Conservation (phyloP, 2,797 vertebrate species). For the Gymnoscopelus braueri region DNA sequence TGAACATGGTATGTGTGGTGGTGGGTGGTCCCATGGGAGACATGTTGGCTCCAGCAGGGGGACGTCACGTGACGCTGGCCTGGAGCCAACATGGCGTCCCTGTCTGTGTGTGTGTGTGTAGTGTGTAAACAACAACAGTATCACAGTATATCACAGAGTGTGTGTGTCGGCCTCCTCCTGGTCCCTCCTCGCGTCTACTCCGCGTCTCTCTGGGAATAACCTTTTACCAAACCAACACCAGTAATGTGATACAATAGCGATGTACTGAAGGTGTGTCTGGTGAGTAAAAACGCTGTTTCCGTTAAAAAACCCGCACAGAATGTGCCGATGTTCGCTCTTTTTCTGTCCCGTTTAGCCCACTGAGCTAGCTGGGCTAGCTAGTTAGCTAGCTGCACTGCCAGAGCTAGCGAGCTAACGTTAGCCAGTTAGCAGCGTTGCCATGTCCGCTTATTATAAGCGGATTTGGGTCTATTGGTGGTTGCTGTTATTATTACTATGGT, state of each 20-base stretch:
- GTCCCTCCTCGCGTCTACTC: constrained; percentile 15
- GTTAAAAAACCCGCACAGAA: constrained; percentile 19
- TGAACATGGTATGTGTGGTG: constrained; percentile 10
- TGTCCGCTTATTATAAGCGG: too few species aligned
- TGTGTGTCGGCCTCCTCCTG: constrained; percentile 49
- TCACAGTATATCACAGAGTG: constrained; percentile 63
- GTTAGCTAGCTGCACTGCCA: constrained; percentile 41
- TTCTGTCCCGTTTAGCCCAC: too few species aligned
- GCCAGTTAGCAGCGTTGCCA: constrained; percentile 13
- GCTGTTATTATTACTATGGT: too few species aligned
- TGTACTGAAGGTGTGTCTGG: constrained; percentile 74
- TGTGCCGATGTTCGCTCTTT: too few species aligned
- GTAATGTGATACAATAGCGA: constrained; percentile 48
- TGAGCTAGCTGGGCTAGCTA: constrained; percentile 31
- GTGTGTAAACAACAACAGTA: constrained; percentile 79
- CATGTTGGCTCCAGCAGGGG: constrained; percentile 62
- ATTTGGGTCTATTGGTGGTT: neutral
- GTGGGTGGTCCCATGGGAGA: constrained; percentile 72
- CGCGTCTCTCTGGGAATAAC: constrained; percentile 1
- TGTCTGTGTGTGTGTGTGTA: neutral
- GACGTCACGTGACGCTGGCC: constrained; percentile 55
- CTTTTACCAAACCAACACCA: neutral
- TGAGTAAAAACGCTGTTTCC: constrained; percentile 42
- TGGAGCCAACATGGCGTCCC: constrained; percentile 74
- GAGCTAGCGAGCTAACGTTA: constrained; percentile 55